Evolutionary conservation across 1,140 invertebrate species (phyloP).

Genomic region (Cherax destructor): DNA sequence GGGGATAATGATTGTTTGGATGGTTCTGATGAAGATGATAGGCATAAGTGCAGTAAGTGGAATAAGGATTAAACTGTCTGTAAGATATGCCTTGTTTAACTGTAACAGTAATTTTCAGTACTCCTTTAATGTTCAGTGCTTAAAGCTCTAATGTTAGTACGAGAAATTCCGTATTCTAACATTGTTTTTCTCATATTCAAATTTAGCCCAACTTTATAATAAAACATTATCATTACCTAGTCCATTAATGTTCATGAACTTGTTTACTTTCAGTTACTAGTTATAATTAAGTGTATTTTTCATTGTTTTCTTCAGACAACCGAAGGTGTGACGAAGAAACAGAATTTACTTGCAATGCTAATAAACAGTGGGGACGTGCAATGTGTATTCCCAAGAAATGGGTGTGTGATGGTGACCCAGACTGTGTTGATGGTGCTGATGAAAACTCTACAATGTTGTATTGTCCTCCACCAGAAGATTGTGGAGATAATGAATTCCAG

Average conservation of each 20-base stretch:
- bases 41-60: constrained; percentile 91
- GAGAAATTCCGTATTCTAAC: too few relatives aligned
- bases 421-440: constrained; percentile 97
- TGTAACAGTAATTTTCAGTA: too few relatives aligned
- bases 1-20: constrained; percentile 96
- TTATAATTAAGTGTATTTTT: not conserved
- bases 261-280: too few relatives aligned
- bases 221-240: too few relatives aligned
- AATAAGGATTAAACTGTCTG: not conserved
- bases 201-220: too few relatives aligned
- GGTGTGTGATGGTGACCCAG: constrained; percentile 96
- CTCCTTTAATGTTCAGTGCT: too few relatives aligned
- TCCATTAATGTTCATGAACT: too few relatives aligned
- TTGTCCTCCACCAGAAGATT: constrained; percentile 87
- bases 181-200: too few relatives aligned
- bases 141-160: too few relatives aligned
- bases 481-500: constrained; percentile 90
- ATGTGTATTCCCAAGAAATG: constrained; percentile 96
- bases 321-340: constrained; percentile 93
- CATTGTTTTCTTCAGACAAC: constrained; percentile 80
- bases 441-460: constrained; percentile 90
- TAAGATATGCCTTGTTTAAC: too few relatives aligned
- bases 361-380: constrained; percentile 92
- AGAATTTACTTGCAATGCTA: constrained; percentile 92
- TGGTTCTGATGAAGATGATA: constrained; percentile 91